These are phyloP conservation scores for Drosophila acutilabella DNA, from an alignment of 2,888 invertebrate genomes.

Conservation along the genomic window DNA sequence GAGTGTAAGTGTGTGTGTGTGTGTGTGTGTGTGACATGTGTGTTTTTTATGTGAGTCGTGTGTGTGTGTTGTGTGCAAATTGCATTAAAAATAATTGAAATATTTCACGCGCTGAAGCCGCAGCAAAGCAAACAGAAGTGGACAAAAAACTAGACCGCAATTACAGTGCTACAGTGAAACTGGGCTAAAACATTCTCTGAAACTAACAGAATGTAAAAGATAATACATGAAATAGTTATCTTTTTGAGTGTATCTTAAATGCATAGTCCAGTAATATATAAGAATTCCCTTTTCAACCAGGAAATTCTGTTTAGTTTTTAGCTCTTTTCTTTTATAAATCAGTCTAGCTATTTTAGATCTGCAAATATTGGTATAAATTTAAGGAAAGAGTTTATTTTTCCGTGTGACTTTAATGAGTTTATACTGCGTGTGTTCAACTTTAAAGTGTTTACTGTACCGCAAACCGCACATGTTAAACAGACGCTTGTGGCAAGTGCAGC, in stretches of 20 bases:
- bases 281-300: too few relatives aligned
- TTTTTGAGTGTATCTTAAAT: too few relatives aligned
- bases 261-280: too few relatives aligned
- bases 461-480: slow-evolving; percentile 28
- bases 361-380: too few relatives aligned
- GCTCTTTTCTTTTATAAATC: too few relatives aligned
- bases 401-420: too few relatives aligned
- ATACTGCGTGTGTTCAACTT: neutral
- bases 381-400: too few relatives aligned
- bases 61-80: slow-evolving; percentile 33
- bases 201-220: too few relatives aligned
- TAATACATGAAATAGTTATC: too few relatives aligned
- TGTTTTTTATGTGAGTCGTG: neutral
- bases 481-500: slow-evolving; percentile 27
- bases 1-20: slow-evolving; percentile 3
- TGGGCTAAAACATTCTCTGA: neutral
- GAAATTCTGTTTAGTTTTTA: too few relatives aligned
- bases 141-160: slow-evolving; percentile 6
- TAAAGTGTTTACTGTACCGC: slow-evolving; percentile 1
- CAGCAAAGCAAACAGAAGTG: slow-evolving; percentile 36
- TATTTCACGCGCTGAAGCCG: slow-evolving; percentile 62
- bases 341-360: too few relatives aligned
- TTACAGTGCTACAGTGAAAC: slow-evolving; percentile 5
- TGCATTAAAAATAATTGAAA: slow-evolving; percentile 66
- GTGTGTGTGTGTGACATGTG: slow-evolving; percentile 10